Evolutionary conservation across 2,113 vertebrate species (phyloP), one percentile per base, ranked within the genome.

Genomic region (Butastur rufipennis): DNA sequence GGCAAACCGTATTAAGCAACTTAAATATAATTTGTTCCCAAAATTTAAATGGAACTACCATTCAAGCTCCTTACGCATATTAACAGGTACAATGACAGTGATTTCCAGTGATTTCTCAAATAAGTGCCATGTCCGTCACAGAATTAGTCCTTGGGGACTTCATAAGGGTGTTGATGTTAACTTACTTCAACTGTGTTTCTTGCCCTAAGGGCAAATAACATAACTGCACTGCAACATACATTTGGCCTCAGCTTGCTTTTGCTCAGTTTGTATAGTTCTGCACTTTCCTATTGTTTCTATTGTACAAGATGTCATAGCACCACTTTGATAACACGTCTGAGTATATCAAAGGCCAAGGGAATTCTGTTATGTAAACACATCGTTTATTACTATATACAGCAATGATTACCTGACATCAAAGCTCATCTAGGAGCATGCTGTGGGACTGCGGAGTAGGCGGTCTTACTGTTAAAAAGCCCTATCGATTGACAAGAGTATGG

Each of bases 321-420:
- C 81, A 70, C 86, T 96, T 93, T 95, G 94, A 97, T 97, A 96
- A 70, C 48, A 11, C 29, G 43, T 95, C 93, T 95, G 91, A 87
- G 48, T 62, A 45, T 91, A 97, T 95, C 89, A 96, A 95, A 97
- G 91, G 74, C 96, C 97, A 95, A 45, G 95, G 86, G 94, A 96
- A 91, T 97, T 95, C 94, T 87, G 66, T 95, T 96, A 94, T 91
- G 91, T 95, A 96, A 97, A 97, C 95, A 97, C 89, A 95, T 95
- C 80, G 96, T 96, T 96, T 95, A 97, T 97, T 97, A 92, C 89
- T 95, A 87, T 91, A 89, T 77, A 91, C 73, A 91, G 94, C 91
- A 95, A 97, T 97, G 91, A 95, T 95, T 97, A 97, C 95, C 86
- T 95, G 97, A 95, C 95, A 97, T 95, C 86, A 95, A 95, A 96